Conservation (phyloP, 2,113 vertebrate genomes). For the Paradisaea rubra region DNA sequence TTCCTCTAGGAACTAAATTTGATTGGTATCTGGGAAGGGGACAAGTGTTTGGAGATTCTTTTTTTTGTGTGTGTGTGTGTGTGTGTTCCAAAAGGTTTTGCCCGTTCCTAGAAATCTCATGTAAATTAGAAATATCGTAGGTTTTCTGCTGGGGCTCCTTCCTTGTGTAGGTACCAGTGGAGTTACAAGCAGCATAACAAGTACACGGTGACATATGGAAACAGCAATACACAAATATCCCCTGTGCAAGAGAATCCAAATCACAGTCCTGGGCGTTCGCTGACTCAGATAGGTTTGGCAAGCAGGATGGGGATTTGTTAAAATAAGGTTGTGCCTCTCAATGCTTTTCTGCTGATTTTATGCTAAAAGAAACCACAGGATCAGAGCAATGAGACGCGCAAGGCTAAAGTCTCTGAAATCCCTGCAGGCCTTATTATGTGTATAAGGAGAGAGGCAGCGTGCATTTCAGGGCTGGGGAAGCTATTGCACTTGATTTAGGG, state of each 20-base stretch:
- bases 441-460: not conserved
- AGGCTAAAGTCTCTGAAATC: constrained; percentile 50
- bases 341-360: constrained; percentile 18
- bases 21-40: not conserved
- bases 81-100: not conserved
- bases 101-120: not conserved
- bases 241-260: not conserved
- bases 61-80: not conserved
- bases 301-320: not conserved
- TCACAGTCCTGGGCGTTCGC: not conserved
- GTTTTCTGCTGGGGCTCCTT: not conserved
- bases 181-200: not conserved
- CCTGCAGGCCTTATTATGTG: constrained; percentile 35
- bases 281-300: not conserved
- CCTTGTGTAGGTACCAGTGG: not conserved
- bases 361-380: constrained; percentile 42
- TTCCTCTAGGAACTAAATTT: not conserved
- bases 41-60: not conserved
- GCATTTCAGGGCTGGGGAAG: constrained; percentile 38
- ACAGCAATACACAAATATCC: not conserved
- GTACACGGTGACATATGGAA: not conserved
- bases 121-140: not conserved
- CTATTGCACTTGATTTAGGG: constrained; percentile 51
- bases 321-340: constrained; percentile 8
- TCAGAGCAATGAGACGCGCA: not conserved